Percentiles rank a stretch among this genome's conserved stretches.
phyloP scores from a whole-genome alignment of 2,797 vertebrate genomes.

The Leptoclinus maculatus region DNA sequence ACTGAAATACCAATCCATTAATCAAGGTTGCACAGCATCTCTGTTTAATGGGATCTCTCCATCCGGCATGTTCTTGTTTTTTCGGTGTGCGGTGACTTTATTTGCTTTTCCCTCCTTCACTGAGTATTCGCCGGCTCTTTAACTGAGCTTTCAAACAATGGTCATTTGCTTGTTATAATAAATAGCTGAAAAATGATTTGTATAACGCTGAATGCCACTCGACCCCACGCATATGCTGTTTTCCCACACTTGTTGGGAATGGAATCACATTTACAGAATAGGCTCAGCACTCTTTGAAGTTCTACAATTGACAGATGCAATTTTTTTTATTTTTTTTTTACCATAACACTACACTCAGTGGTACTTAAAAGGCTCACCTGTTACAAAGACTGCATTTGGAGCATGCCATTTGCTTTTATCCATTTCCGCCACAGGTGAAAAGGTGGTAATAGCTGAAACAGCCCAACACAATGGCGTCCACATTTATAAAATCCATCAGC shows the following conservation, averaged over 20 bases:
- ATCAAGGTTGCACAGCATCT: background rate
- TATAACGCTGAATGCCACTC: slow-evolving; percentile 6
- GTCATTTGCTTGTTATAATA: background rate
- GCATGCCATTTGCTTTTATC: slow-evolving; percentile 30
- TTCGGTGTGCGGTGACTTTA: background rate
- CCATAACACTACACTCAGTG: slow-evolving; percentile 12
- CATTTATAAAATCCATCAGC: background rate
- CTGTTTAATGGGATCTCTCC: background rate
- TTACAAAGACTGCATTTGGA: slow-evolving; percentile 30
- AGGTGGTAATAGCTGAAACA: slow-evolving; percentile 8
- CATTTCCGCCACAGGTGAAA: slow-evolving; percentile 18
- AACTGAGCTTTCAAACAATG: background rate
- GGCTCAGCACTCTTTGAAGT: slow-evolving; percentile 27
- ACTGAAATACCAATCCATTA: too few relatives aligned
- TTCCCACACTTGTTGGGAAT: slow-evolving; percentile 22
- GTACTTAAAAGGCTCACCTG: slow-evolving; percentile 41
- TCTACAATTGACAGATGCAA: slow-evolving; percentile 23
- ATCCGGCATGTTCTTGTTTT: too few relatives aligned
- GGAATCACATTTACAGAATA: slow-evolving; percentile 39
- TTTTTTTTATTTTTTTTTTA: background rate
- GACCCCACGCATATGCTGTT: background rate
- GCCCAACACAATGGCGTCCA: background rate
- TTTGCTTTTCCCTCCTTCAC: background rate
- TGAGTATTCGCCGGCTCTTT: background rate
- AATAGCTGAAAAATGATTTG: slow-evolving; percentile 1